These are phyloP conservation scores for Tragopan temminckii DNA, from an alignment of 2,797 vertebrate species.

Conservation along the genomic window DNA sequence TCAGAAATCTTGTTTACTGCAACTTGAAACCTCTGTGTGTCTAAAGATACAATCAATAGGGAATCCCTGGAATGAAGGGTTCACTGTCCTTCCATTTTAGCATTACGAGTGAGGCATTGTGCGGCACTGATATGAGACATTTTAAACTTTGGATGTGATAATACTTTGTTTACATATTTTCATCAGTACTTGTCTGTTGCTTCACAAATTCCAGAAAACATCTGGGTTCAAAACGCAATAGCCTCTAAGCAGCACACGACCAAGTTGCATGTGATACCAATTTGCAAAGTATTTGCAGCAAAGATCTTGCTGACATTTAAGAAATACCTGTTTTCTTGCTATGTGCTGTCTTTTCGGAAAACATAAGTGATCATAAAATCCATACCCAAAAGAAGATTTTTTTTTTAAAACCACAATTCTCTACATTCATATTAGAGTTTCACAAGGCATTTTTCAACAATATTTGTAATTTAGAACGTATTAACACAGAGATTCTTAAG, in stretches of 20 bases:
- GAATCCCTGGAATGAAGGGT: slow-evolving; percentile 7
- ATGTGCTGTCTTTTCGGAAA: background rate
- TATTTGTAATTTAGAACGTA: slow-evolving; percentile 33
- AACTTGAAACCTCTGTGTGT: slow-evolving; percentile 16
- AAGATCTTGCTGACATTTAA: slow-evolving; percentile 68
- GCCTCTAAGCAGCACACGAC: slow-evolving; percentile 24
- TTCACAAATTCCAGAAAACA: slow-evolving; percentile 25
- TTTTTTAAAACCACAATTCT: background rate
- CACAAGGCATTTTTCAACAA: background rate
- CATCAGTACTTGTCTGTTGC: slow-evolving; percentile 38
- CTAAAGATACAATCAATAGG: background rate
- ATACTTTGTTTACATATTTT: slow-evolving; percentile 50
- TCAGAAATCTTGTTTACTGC: slow-evolving; percentile 56
- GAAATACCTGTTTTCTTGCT: slow-evolving; percentile 37
- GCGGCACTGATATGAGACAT: slow-evolving; percentile 28
- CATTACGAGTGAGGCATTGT: background rate
- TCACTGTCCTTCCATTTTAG: slow-evolving; percentile 47
- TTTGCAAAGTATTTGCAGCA: slow-evolving; percentile 50
- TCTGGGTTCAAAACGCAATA: slow-evolving; percentile 18
- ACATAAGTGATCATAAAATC: slow-evolving; percentile 36
- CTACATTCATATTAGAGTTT: background rate
- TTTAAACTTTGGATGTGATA: slow-evolving; percentile 59
- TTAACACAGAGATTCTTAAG: slow-evolving; percentile 53
- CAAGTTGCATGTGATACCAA: slow-evolving; percentile 25
- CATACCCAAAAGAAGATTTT: background rate